Base-by-base conservation (phyloP, 2,113 vertebrate species). In the Mustela nigripes region DNA sequence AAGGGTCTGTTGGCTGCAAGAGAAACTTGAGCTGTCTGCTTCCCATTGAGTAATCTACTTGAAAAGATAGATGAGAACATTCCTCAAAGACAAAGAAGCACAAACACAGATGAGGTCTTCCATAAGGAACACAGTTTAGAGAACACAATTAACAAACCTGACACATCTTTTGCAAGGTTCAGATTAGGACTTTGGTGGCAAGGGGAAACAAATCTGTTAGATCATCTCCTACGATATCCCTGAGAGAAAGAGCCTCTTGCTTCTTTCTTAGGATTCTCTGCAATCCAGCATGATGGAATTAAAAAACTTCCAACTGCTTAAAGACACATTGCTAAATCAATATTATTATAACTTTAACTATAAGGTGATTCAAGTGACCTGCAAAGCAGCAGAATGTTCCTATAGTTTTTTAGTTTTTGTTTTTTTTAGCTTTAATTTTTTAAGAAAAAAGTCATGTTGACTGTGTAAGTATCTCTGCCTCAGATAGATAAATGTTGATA, bases 21-120 rank as follows among this genome's bases (percentile, higher is more conserved):
- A 80, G 92, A 92, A 92, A 69, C 56, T 39, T 89, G 6, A 89
- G 73, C 39, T 81, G 24, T 45, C 39, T 78, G 24, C 36, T 94
- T 91, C 82, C 73, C 11, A 21, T 12, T 58, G 42, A 60, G 36
- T 11, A 79, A 86, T 94, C 45, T 92, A 5, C 74, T 79, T 58
- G 88, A 94, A 87, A 94, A 56, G 42, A 73, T 39, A 87, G 83
- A 86, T 78, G 74, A 97, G 22, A 56, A 69, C 26, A n/a, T 88
- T 65, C 31, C 82, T 91, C 81, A 95, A 67, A 91, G 92, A 82
- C 71, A 88, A 94, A 86, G 88, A 53, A 69, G 22, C 62, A 78
- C 45, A 95, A 5, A 80, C 71, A 31, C 19, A 53, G 58, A 48
- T 36, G 45, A 69, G 19, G 7, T 33, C 39, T 48, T 42, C 50